Evolutionary conservation across 2,113 vertebrate genomes (phyloP), one percentile per base, ranked within the genome.

Genomic region (Climacteris rufus): DNA sequence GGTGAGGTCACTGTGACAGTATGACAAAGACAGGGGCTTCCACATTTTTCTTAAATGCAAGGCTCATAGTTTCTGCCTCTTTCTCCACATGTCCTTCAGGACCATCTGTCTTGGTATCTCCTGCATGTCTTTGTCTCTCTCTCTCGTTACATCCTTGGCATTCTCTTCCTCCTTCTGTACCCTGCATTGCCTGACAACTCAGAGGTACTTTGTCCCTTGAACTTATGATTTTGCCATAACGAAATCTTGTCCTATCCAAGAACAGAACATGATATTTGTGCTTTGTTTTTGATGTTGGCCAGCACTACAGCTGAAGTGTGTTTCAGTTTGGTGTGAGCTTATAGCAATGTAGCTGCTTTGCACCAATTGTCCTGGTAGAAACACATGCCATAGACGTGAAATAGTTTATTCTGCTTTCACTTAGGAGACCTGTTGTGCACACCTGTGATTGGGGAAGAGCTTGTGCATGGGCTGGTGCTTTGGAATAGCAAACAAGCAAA

Each of bases 81-180:
- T 72, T 35, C n/a, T 76, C 30, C 10, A 30, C 10, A 31, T 10
- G 3, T 3, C 17, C 11, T 50, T 35, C 50, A 72, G 20, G 25
- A 37, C 4, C 37, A 53, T 6, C 15, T 72, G 33, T 27, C 50
- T 50, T 77, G 37, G 28, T 76, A 44, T 61, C 5, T 80, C 13
- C 54, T 39, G 17, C 18, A 65, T 21, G 22, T 45, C 44, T 83
- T 90, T 65, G 10, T 39, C 35, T 86, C 28, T 10, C 28, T 10
- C 15, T 78, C 3, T 2, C 0, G 0, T 22, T 76, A 12, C 40
- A 33, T 54, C 14, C 7, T 31, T 44, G 40, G 39, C 39, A 49
- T 16, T 53, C 35, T 15, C 39, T 72, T 63, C 37, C 15, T 81
- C 59, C 23, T 69, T n/a, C 47, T 74, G 14, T 42, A 27, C 35